Base-by-base conservation (phyloP, 2,797 vertebrate genomes). In the Picus viridis region DNA sequence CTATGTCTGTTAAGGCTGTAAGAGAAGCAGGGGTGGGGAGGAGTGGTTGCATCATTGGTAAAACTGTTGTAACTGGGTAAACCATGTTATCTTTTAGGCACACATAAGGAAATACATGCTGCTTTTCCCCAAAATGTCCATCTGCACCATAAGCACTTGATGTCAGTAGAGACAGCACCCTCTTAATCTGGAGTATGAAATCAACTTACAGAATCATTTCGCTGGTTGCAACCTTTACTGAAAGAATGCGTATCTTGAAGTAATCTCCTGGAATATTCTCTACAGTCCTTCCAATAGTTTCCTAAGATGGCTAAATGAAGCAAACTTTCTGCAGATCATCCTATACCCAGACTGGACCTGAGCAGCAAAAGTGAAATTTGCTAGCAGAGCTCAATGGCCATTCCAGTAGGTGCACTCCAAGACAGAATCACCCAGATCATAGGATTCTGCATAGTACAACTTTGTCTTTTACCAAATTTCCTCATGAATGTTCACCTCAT, bases 231-330 rank as follows among this genome's bases (percentile, higher is more conserved):
- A 3, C 12, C 58, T 64, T 2, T 74, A 56, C 17, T 68, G 76
- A 61, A 85, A 65, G 62, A 83, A 63, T 49, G 47, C 0, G 0
- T 62, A 13, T 64, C 65, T 64, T 90, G 54, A 77, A 87, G 77
- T 80, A 85, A 49, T 70, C 30, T 70, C 7, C 43, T 53, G 71
- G 75, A 86, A 79, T 79, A 78, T 76, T 19, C 32, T 88, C 32
- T 82, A 6, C 29, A 34, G 47, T 71, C 65, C 24, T 87, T 93
- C 43, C n/a, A 80, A 9, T 45, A 85, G 39, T 62, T 20, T 90
- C 47, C 54, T 82, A 64, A 82, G 68, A 30, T 64, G 79, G 49
- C 53, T 86, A 24, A 93, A 76, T 82, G 61, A 82, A 88, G 27
- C 47, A 47, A 76, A 76, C 22, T 85, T 84, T 22, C 34, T 82